Conservation (phyloP, 2,797 vertebrate species). For the Rhodeus uyekii region DNA sequence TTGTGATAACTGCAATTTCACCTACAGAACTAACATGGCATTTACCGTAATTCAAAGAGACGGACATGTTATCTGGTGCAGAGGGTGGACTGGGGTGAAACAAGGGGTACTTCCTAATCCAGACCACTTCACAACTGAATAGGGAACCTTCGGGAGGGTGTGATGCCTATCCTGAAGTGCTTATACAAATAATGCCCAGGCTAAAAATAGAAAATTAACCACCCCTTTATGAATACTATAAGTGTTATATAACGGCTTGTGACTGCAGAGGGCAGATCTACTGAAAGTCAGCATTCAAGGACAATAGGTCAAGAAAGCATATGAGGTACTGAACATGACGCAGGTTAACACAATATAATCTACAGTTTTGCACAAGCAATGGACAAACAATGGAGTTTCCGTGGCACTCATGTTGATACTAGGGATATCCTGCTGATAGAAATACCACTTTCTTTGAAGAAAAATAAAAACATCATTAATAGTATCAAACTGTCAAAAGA, state of each 20-base stretch:
- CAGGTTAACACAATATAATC: slow-evolving; percentile 70
- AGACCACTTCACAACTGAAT: slow-evolving; percentile 18
- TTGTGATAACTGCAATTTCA: background rate
- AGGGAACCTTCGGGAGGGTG: slow-evolving; percentile 10
- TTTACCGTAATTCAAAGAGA: background rate
- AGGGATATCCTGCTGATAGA: slow-evolving; percentile 75
- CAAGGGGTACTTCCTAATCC: slow-evolving; percentile 22
- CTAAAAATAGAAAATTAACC: slow-evolving; percentile 58
- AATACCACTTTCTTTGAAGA: slow-evolving; percentile 47
- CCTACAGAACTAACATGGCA: background rate
- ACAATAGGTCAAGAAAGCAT: slow-evolving; percentile 57
- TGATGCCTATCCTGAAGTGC: slow-evolving; percentile 31
- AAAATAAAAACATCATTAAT: slow-evolving; percentile 34
- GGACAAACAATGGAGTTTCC: slow-evolving; percentile 72
- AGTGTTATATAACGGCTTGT: slow-evolving; percentile 34
- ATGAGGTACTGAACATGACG: slow-evolving; percentile 66
- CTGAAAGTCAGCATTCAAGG: slow-evolving; percentile 48
- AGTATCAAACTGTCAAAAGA: slow-evolving; percentile 23
- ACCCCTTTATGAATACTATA: slow-evolving; percentile 46
- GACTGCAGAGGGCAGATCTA: slow-evolving; percentile 36
- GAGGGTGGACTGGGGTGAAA: background rate
- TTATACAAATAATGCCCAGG: slow-evolving; percentile 22
- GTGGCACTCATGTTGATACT: slow-evolving; percentile 66
- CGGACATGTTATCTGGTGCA: background rate
- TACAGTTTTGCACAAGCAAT: slow-evolving; percentile 53